A percentile compares a stretch with the other conserved stretches of the same genome.
Evolutionary conservation across 2,797 vertebrate genomes (phyloP).

Genomic region (Brotula barbata): DNA sequence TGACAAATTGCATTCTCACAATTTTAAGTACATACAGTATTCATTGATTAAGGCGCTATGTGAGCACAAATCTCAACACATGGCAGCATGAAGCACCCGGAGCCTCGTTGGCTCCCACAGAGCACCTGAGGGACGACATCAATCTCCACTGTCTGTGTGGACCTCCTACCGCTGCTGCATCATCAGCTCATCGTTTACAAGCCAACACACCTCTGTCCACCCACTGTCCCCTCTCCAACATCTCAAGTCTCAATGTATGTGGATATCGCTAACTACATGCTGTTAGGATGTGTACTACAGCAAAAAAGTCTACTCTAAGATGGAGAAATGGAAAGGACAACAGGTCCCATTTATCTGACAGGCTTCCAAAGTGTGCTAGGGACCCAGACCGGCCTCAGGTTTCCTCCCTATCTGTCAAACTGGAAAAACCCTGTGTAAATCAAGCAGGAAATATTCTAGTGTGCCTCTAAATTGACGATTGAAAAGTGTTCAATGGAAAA

Average conservation of each 20-base stretch:
- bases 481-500: no score
- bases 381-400: background rate
- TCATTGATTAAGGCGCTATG: no score
- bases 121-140: constrained; percentile 45
- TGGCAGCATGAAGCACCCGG: constrained; percentile 12
- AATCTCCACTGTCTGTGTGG: constrained; percentile 28
- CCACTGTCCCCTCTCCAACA: constrained; percentile 33
- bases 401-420: background rate
- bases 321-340: no score
- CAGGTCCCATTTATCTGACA: no score
- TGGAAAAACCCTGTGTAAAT: background rate
- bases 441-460: background rate
- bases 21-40: no score
- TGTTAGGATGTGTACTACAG: background rate
- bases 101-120: constrained; percentile 24
- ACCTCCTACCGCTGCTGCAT: constrained; percentile 41
- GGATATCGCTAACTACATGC: background rate
- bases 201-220: constrained; percentile 41
- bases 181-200: constrained; percentile 41
- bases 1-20: no score
- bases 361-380: no score
- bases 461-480: background rate
- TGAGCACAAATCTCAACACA: constrained; percentile 22
- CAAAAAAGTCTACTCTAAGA: no score
- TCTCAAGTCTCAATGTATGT: constrained; percentile 16